Evolutionary conservation across 2,888 invertebrate genomes (phyloP).

Genomic region (Anodontia alba): DNA sequence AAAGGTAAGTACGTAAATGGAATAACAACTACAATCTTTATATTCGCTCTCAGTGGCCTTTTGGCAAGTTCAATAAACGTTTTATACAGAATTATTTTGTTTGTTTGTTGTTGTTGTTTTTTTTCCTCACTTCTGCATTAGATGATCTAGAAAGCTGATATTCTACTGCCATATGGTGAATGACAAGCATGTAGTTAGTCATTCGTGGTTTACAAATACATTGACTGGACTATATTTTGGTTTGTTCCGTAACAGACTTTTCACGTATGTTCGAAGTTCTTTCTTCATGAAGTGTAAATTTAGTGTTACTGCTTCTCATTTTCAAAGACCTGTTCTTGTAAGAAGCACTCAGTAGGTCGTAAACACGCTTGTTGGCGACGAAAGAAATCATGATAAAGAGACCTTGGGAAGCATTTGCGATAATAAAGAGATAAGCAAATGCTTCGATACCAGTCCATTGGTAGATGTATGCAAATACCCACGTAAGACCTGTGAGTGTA

Average conservation of each 20-base stretch:
- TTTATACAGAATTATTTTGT: too few relatives aligned
- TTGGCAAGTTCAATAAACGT: too few relatives aligned
- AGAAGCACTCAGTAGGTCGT: not conserved
- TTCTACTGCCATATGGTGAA: too few relatives aligned
- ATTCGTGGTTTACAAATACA: too few relatives aligned
- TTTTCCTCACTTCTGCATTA: too few relatives aligned
- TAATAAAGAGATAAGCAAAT: constrained; percentile 49
- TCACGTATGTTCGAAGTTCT: not conserved
- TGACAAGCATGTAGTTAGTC: too few relatives aligned
- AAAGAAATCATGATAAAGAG: constrained; percentile 57
- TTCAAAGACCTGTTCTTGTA: not conserved
- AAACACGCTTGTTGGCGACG: constrained; percentile 40
- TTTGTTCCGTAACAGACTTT: not conserved
- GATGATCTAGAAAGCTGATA: too few relatives aligned
- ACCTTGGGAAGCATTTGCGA: constrained; percentile 53
- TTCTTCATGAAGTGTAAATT: not conserved
- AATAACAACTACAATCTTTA: too few relatives aligned
- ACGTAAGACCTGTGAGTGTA: constrained; percentile 46
- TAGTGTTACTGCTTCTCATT: not conserved
- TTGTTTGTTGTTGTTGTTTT: too few relatives aligned
- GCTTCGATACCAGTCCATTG: constrained; percentile 36
- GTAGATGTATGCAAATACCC: constrained; percentile 45
- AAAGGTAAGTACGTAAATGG: too few relatives aligned
- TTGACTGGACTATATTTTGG: not conserved
- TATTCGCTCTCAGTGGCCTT: too few relatives aligned